Evolutionary conservation across 2,888 invertebrate genomes (phyloP).

Genomic region (Conistra vaccinii): DNA sequence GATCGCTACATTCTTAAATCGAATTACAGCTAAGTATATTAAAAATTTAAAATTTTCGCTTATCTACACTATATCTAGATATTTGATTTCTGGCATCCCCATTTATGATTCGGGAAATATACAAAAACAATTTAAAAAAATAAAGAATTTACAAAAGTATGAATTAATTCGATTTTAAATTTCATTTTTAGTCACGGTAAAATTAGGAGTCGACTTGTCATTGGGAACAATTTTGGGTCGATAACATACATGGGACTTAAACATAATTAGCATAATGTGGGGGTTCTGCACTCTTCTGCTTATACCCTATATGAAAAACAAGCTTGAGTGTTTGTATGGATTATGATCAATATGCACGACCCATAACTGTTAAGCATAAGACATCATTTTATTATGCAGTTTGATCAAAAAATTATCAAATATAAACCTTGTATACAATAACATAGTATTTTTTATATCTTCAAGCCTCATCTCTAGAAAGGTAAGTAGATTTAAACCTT

Average conservation of each 20-base stretch:
- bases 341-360: neutral
- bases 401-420: too few relatives aligned
- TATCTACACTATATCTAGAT: conserved; percentile 49
- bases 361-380: neutral
- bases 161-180: neutral
- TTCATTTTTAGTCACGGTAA: neutral
- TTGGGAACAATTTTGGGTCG: neutral
- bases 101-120: conserved; percentile 54
- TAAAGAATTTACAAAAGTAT: conserved; percentile 22
- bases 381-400: neutral
- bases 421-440: neutral
- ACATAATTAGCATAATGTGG: neutral
- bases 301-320: neutral
- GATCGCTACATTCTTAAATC: conserved; percentile 68
- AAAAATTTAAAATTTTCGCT: conserved; percentile 49
- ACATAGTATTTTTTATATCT: conserved; percentile 6
- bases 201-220: neutral
- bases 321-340: neutral
- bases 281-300: too few relatives aligned
- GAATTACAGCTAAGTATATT: conserved; percentile 42
- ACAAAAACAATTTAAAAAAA: conserved; percentile 7
- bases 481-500: neutral
- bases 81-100: conserved; percentile 56
- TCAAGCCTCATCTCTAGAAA: neutral
- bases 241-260: neutral